phyloP scores from a whole-genome alignment of 2,797 vertebrate genomes.

The Coregonus sp. region DNA sequence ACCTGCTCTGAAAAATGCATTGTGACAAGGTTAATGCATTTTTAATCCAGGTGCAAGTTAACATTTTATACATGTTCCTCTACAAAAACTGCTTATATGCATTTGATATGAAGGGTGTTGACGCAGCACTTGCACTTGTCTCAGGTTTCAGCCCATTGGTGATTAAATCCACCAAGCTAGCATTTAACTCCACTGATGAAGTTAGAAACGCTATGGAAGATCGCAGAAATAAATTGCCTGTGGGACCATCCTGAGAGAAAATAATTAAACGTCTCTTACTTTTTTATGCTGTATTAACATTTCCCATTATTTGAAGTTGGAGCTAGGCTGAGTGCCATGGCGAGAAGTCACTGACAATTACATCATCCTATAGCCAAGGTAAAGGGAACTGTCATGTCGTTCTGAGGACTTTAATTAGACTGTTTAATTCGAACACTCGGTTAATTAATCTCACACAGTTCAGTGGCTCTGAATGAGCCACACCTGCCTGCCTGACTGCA shows the following conservation, averaged over 20 bases:
- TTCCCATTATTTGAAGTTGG: neutral
- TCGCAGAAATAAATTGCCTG: constrained; percentile 1
- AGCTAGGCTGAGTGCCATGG: neutral
- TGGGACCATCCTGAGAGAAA: constrained; percentile 5
- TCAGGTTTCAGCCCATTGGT: constrained; percentile 20
- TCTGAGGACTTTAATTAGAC: constrained; percentile 7
- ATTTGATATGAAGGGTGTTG: constrained; percentile 21
- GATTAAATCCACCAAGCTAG: neutral
- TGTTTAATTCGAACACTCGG: constrained; percentile 37
- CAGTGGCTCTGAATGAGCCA: constrained; percentile 38
- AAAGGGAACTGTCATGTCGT: constrained; percentile 2
- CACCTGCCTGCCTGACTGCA: constrained; percentile 5
- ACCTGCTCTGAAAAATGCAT: neutral
- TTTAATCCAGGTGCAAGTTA: constrained; percentile 37
- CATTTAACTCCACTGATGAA: constrained; percentile 9
- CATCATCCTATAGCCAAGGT: neutral
- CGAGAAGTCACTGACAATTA: constrained; percentile 3
- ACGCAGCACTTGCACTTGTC: constrained; percentile 32
- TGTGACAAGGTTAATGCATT: constrained; percentile 16
- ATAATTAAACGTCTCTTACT: constrained; percentile 1
- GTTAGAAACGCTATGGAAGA: constrained; percentile 1
- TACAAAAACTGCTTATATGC: constrained; percentile 17
- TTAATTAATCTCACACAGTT: constrained; percentile 58
- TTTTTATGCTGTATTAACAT: neutral
- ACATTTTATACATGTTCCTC: constrained; percentile 30